Evolutionary conservation across 2,113 vertebrate species (phyloP).

Genomic region (Raja brachyura): DNA sequence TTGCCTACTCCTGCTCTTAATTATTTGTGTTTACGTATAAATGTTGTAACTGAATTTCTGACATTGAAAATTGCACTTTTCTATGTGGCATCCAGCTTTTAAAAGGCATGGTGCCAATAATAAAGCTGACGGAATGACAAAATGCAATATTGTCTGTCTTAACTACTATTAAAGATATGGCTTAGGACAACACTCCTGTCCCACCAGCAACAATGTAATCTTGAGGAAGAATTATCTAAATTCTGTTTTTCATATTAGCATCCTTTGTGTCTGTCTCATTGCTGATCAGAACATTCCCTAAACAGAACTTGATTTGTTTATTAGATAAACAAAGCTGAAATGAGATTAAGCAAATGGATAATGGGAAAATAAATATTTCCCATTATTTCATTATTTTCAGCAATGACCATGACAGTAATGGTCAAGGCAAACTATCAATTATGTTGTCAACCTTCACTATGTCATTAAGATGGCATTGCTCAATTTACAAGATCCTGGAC

Average conservation of each 20-base stretch:
- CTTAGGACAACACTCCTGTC: not conserved
- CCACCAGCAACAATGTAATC: not conserved
- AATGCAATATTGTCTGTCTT: not conserved
- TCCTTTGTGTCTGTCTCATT: no score
- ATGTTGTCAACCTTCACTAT: not conserved
- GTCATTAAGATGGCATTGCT: not conserved
- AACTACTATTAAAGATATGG: not conserved
- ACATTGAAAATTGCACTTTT: not conserved
- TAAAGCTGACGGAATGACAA: not conserved
- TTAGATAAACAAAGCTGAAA: not conserved
- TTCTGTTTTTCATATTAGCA: not conserved
- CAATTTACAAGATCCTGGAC: not conserved
- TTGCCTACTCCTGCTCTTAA: no score
- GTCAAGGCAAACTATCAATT: not conserved
- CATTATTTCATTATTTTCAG: conserved; percentile 9
- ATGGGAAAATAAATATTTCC: not conserved
- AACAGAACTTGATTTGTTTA: not conserved
- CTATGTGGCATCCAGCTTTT: not conserved
- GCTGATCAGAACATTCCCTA: not conserved
- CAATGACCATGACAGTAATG: not conserved
- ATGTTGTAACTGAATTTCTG: not conserved
- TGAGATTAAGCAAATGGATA: not conserved
- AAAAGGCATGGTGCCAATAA: not conserved
- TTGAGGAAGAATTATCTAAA: not conserved
- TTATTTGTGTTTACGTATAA: no score